Conservation (phyloP, 2,113 vertebrate genomes). For the Mionectes macconnelli region DNA sequence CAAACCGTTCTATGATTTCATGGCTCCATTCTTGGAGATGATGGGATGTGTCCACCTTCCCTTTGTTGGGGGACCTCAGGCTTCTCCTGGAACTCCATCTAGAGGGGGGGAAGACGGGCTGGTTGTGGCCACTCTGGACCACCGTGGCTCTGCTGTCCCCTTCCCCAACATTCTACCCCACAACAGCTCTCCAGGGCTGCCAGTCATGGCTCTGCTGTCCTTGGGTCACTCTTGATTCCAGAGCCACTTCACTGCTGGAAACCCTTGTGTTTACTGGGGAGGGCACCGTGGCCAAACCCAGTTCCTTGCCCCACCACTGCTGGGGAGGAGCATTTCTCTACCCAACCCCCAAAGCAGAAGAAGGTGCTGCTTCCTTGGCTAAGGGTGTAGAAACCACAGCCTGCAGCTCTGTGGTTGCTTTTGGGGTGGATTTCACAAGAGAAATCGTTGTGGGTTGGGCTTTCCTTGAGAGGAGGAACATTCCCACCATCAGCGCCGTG, state of each 20-base stretch:
- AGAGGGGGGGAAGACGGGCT: neutral
- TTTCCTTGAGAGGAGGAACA: neutral
- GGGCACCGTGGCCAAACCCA: neutral
- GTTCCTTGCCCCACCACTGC: neutral
- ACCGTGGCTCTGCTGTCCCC: neutral
- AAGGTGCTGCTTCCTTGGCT: neutral
- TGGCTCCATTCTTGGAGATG: neutral
- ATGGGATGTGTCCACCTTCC: fast-evolving
- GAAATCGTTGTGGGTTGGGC: neutral
- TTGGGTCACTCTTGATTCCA: neutral
- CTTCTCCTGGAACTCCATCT: conserved; percentile 43
- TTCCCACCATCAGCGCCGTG: fast-evolving
- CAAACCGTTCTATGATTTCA: neutral
- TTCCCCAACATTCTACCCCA: neutral
- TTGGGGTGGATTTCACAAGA: neutral
- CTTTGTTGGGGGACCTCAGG: neutral
- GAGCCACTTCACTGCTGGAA: neutral
- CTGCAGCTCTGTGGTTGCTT: neutral
- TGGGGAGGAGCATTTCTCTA: neutral
- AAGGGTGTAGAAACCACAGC: neutral
- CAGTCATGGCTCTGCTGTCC: neutral
- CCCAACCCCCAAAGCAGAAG: neutral
- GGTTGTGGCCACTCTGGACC: neutral
- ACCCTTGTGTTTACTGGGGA: neutral
- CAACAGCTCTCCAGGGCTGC: neutral